phyloP scores from a whole-genome alignment of 1,140 invertebrate genomes.

The Oryctes rhinoceros region DNA sequence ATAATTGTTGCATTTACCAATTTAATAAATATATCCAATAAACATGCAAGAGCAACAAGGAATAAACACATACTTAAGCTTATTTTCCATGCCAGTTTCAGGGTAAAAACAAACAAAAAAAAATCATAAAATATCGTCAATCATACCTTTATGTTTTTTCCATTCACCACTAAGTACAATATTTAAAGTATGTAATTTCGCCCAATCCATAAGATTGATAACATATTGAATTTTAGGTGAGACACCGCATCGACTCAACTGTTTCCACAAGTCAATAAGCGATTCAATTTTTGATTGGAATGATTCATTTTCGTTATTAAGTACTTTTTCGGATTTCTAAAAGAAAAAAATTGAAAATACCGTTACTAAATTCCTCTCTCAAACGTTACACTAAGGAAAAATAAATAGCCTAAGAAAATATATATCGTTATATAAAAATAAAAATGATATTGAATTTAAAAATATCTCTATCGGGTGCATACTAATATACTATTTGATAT shows the following conservation, averaged over 20 bases:
- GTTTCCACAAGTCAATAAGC: slow-evolving; percentile 58
- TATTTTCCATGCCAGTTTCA: no score
- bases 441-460: slow-evolving; percentile 12
- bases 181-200: slow-evolving; percentile 58
- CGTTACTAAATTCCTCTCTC: neutral
- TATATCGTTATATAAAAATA: neutral
- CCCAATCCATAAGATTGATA: slow-evolving; percentile 57
- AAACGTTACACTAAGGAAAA: slow-evolving; percentile 11
- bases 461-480: neutral
- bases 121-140: neutral
- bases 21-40: no score
- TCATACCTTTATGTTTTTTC: slow-evolving; percentile 57
- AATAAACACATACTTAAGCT: no score
- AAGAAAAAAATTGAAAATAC: slow-evolving; percentile 48
- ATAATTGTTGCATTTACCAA: no score
- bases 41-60: no score
- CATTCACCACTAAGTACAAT: slow-evolving; percentile 59
- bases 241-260: slow-evolving; percentile 50
- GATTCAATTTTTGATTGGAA: slow-evolving; percentile 56
- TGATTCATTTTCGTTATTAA: slow-evolving; percentile 54
- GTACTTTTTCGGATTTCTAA: slow-evolving; percentile 56
- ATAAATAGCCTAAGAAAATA: neutral
- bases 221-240: slow-evolving; percentile 53
- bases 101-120: neutral
- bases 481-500: slow-evolving; percentile 4